Conservation (phyloP, 2,888 invertebrate species). For the Chrysomela aeneicollis region DNA sequence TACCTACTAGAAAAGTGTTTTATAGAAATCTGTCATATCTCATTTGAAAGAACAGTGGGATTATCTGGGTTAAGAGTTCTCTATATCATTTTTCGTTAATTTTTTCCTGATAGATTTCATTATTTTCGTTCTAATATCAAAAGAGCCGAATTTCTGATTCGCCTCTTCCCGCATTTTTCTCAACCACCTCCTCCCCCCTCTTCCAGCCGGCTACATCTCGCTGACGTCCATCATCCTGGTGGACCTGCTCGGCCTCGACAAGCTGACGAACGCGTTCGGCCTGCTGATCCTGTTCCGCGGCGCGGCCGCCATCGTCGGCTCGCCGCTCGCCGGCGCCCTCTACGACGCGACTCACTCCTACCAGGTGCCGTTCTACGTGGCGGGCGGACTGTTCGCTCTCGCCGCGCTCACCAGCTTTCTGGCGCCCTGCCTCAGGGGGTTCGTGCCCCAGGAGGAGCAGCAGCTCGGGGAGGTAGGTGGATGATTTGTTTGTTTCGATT, state of each 20-base stretch:
- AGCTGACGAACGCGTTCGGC: conserved; percentile 96
- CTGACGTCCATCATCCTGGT: conserved; percentile 97
- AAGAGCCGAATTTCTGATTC: no score
- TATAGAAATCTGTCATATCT: no score
- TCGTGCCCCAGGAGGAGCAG: conserved; percentile 60
- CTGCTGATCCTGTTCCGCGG: conserved; percentile 95
- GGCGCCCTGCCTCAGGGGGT: conserved; percentile 76
- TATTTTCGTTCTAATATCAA: no score
- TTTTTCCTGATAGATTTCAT: no score
- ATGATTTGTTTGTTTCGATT: no score
- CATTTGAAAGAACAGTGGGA: no score
- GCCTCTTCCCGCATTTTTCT: no score
- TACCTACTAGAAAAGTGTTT: no score
- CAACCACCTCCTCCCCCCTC: no score
- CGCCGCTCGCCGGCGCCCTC: conserved; percentile 85
- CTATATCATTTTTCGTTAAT: no score
- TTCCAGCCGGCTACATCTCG: conserved; percentile 93
- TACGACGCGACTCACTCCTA: conserved; percentile 89
- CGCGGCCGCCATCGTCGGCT: conserved; percentile 88
- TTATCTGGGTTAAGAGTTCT: no score
- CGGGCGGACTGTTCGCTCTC: conserved; percentile 85
- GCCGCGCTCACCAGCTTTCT: conserved; percentile 86
- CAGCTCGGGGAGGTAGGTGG: conserved; percentile 47
- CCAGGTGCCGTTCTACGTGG: conserved; percentile 90
- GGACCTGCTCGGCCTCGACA: conserved; percentile 93